phyloP scores from a whole-genome alignment of 2,888 invertebrate species.

The Zaprionus lineosus region DNA sequence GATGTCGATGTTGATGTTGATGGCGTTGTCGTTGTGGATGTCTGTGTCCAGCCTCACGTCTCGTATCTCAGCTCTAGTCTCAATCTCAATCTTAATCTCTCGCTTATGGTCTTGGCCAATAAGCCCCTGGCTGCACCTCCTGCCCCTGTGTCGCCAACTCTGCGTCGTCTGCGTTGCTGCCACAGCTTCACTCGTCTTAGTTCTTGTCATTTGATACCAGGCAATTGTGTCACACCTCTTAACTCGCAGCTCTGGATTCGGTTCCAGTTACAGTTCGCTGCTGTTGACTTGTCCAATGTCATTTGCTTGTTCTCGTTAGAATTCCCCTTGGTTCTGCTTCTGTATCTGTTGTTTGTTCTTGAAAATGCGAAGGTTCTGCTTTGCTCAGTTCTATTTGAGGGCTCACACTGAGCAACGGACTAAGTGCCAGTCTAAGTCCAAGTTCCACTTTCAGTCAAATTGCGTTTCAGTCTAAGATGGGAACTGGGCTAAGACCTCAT shows the following conservation, averaged over 20 bases:
- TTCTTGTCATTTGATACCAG: constrained; percentile 59
- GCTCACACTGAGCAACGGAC: too few species aligned
- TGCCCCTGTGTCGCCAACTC: neutral
- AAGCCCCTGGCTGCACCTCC: constrained; percentile 17
- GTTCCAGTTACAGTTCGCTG: constrained; percentile 41
- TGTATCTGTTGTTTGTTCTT: neutral
- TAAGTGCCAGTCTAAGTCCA: too few species aligned
- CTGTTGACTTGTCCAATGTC: constrained; percentile 57
- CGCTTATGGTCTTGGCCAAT: constrained; percentile 30
- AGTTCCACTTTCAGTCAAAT: too few species aligned
- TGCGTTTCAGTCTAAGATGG: too few species aligned
- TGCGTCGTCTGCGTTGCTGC: constrained; percentile 8
- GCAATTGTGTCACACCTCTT: constrained; percentile 70
- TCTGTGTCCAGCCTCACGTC: constrained; percentile 35
- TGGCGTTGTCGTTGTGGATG: too few species aligned
- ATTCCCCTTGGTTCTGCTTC: too few species aligned
- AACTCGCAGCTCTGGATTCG: constrained; percentile 36
- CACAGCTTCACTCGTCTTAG: constrained; percentile 15
- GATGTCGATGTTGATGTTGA: too few species aligned
- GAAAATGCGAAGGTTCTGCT: too few species aligned
- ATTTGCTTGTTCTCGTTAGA: constrained; percentile 61
- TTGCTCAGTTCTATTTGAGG: too few species aligned
- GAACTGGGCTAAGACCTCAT: too few species aligned
- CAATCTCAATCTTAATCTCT: constrained; percentile 51
- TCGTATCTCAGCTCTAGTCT: constrained; percentile 20